Base-by-base conservation (phyloP, 2,113 vertebrate genomes). In the Macrotis lagotis region DNA sequence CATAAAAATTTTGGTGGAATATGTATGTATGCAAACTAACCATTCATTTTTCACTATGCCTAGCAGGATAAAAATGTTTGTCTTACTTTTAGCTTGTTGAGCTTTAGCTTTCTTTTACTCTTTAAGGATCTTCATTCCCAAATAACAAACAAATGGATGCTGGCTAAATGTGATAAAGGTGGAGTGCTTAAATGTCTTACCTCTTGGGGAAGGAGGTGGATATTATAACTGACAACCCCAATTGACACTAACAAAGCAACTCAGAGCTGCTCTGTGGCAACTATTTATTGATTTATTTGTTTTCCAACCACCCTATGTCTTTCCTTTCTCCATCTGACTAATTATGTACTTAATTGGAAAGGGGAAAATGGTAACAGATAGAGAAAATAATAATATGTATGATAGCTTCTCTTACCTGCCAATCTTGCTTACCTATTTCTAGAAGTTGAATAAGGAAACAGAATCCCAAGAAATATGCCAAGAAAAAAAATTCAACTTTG, bases 331-430 rank as follows among this genome's bases (percentile, higher is more conserved):
- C 96, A 94, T 98, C 96, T 96, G 49, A 96, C 95, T 98, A 98
- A 98, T 98, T 98, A 98, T 98, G 97, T 95, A 96, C 95, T 98
- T 98, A 98, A 98, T 98, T 98, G 97, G 97, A 98, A 98, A 98
- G 97, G 94, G 26, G 49, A 93, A 98, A 97, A 97, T 66, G 96
- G 97, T 97, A 98, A 93, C 49, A 97, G 93, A 95, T 97, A 98
- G 94, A 95, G 92, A 94, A 96, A 96, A 52, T 96, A 92, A 92
- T 93, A 93, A 93, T 93, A 89, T 92, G 52, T 93, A 47, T 95
- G 52, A 96, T 98, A 97, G 93, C 94, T 95, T 51, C 95, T 92
- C 83, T 92, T 91, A 55, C 66, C 66, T 83, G 94, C 95, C 96
- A 96, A 96, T 94, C 95, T 98, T 95, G 22, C 92, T 92, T 47